A percentile compares a stretch with the other conserved stretches of the same genome.
Conservation (phyloP, 2,113 vertebrate genomes). For the Marmota flaviventris region DNA sequence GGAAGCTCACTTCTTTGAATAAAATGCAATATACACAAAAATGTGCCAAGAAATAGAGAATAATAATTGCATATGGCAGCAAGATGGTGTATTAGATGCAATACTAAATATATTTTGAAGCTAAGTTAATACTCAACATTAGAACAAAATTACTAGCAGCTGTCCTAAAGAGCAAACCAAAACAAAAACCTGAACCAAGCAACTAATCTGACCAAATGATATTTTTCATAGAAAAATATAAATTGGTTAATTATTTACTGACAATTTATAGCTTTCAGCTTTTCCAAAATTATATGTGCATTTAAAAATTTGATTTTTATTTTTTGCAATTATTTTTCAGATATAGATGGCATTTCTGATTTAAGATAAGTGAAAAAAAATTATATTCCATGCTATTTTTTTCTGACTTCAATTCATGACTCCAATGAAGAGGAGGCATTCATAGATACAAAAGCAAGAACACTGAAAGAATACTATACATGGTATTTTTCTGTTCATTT, state of each 20-base stretch:
- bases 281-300: conserved; percentile 4
- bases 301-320: not conserved
- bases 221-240: not conserved
- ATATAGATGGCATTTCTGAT: conserved; percentile 7
- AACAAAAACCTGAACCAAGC: not conserved
- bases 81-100: not conserved
- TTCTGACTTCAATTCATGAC: not conserved
- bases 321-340: conserved; percentile 1
- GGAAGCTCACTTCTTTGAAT: not conserved
- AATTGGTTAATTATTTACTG: not conserved
- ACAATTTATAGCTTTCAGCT: not conserved
- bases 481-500: conserved; percentile 43
- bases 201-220: not conserved
- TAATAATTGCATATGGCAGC: not conserved
- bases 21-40: not conserved
- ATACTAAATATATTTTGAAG: not conserved
- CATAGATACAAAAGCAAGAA: not conserved
- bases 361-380: not conserved
- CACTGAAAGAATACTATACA: not conserved
- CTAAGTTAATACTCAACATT: not conserved
- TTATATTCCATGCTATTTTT: not conserved
- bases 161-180: not conserved
- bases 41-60: not conserved
- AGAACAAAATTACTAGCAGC: not conserved
- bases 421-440: conserved; percentile 52